phyloP scores from a whole-genome alignment of 2,113 vertebrate genomes.

The Proteles cristata region DNA sequence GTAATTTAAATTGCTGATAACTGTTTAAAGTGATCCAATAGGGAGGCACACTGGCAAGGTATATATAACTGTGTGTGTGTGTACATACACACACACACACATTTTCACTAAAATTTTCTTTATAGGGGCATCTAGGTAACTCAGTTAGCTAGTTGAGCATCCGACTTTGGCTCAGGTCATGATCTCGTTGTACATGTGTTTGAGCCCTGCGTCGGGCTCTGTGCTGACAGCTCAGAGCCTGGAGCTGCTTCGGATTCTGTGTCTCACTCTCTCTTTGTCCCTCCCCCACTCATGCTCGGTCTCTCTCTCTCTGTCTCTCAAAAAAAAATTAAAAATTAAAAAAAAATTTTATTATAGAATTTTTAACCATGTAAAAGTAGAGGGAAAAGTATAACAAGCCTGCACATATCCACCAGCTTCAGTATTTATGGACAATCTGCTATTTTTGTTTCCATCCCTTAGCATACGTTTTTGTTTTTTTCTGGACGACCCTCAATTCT shows the following conservation, averaged over 20 bases:
- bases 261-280: too few species aligned
- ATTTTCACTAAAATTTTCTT: neutral
- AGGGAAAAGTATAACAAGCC: neutral
- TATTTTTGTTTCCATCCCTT: neutral
- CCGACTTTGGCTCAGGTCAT: too few species aligned
- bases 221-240: too few species aligned
- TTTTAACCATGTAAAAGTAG: slow-evolving; percentile 2
- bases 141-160: too few species aligned
- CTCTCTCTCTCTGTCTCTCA: too few species aligned
- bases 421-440: neutral
- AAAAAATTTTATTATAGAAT: neutral
- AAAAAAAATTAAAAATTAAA: too few species aligned
- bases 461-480: neutral
- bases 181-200: too few species aligned
- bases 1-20: neutral
- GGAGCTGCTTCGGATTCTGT: too few species aligned
- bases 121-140: too few species aligned
- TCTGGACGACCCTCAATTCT: neutral
- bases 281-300: too few species aligned
- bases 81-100: neutral
- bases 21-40: neutral
- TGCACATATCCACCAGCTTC: neutral
- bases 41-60: neutral
- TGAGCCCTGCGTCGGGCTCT: too few species aligned
- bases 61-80: neutral